These are phyloP conservation scores for Tubulanus polymorphus DNA, from an alignment of 2,888 invertebrate species.

Conservation along the genomic window DNA sequence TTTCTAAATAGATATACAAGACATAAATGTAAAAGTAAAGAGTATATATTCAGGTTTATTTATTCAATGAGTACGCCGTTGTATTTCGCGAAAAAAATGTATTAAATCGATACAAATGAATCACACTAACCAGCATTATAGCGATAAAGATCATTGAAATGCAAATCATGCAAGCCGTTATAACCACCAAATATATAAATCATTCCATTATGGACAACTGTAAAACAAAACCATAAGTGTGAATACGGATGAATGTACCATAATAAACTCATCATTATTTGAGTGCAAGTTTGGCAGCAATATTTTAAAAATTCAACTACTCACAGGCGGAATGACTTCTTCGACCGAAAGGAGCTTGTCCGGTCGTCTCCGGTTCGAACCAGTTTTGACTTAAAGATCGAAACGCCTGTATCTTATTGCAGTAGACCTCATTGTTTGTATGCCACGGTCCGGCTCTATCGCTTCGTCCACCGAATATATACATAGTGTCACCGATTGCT, in stretches of 20 bases:
- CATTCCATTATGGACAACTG: constrained; percentile 71
- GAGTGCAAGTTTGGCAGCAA: background rate
- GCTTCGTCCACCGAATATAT: constrained; percentile 84
- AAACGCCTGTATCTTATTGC: constrained; percentile 66
- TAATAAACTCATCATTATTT: no score
- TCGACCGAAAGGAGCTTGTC: constrained; percentile 69
- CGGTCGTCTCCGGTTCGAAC: constrained; percentile 61
- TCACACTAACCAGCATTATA: constrained; percentile 63
- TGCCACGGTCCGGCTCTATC: constrained; percentile 66
- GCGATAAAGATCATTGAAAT: constrained; percentile 79
- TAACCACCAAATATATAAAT: constrained; percentile 90
- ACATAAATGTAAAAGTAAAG: background rate
- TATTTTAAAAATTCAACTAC: constrained; percentile 33
- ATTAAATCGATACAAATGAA: background rate
- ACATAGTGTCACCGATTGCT: constrained; percentile 73
- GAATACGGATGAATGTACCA: background rate
- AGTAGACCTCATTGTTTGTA: constrained; percentile 70
- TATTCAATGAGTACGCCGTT: background rate
- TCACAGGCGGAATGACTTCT: constrained; percentile 89
- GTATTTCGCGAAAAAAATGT: background rate
- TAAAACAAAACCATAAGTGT: constrained; percentile 40
- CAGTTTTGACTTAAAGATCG: constrained; percentile 70
- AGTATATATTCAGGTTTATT: no score
- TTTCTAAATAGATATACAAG: constrained; percentile 20
- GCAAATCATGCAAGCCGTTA: constrained; percentile 70